Base-by-base conservation (phyloP, 2,113 vertebrate genomes). In the Forbesichthys papilliferus region DNA sequence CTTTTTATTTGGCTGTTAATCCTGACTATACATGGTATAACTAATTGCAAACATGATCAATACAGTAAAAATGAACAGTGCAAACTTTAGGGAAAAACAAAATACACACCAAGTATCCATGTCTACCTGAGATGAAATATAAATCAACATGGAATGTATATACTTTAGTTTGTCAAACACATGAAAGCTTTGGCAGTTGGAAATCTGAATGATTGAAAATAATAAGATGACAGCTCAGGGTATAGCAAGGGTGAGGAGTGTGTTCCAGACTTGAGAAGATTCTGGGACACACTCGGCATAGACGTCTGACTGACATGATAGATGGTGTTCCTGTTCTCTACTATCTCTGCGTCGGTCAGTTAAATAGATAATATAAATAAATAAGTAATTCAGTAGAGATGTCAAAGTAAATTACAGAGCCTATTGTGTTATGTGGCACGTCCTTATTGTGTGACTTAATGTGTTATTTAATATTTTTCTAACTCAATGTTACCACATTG, bases 261-360 rank as follows among this genome's bases (percentile, higher is more conserved):
- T 42, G 36, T 42, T 42, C 36, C 36, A 54, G 51, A 62, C 71
- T 48, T 59, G 3, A 52, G 49, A 14, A 52, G 49, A 11, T 9
- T 12, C 49, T 9, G 73, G 81, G 66, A 68, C 55, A 64, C 72
- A 73, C 78, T 75, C 69, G 42, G 65, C 47, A 52, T 67, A 78
- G 71, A 74, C 84, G 78, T 65, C 78, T 79, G 81, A 82, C 78
- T 84, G 81, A 83, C 83, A 76, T 83, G 2, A 76, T 83, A 68
- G 75, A 81, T 84, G 73, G 73, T 84, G 80, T 84, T 84, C 69
- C 75, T 78, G 83, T 71, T 76, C 69, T 82, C 82, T 71, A 51
- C 74, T 77, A 75, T 80, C 73, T 79, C 79, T 64, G 48, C 84
- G 79, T 87, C 85, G 86, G 64, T 82, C 84, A 74, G 81, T 81